Evolutionary conservation across 2,888 invertebrate genomes (phyloP), one percentile per base, ranked within the genome.

Genomic region (Latheticus oryzae): DNA sequence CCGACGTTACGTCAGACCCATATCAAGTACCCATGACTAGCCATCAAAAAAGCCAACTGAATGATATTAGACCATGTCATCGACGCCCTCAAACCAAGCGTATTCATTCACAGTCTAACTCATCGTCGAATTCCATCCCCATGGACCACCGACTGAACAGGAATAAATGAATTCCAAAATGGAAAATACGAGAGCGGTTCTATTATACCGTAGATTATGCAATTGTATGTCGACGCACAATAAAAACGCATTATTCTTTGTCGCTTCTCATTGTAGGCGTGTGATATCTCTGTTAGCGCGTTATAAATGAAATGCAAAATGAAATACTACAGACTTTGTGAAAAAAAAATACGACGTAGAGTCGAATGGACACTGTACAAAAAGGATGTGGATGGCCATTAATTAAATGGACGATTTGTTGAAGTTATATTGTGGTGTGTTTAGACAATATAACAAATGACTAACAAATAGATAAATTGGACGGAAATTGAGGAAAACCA

Each of bases 141-240:
- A 48, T 50, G 37, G 69, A 70, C 67, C 65, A 64, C 67, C 67
- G 63, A 63, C 61, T 64, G 73, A 73, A 72, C 73, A 66, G 56
- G 70, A 76, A 75, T 73, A 75, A 76, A 75, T 73, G 76, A 74
- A 75, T 73, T 69, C 71, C 72, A 66, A 72, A 73, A 72, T 71
- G 73, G 73, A 76, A 75, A 77, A 76, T 74, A 74, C 73, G 68
- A 74, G 73, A 73, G 70, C 67, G 71, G 63, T 66, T 67, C 74
- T 71, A 75, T 75, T 75, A 73, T 74, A 68, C 69, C 65, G 66
- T 70, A 73, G 74, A 77, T 77, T 77, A 76, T 77, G 74, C 76
- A 76, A 77, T 75, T 76, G 76, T 76, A 71, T 63, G 74, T 73
- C 75, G 71, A 71, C 75, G 68, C 68, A 77, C 76, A 76, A 78